A percentile compares a stretch with the other conserved stretches of the same genome.
phyloP scores from a whole-genome alignment of 2,888 invertebrate genomes.

The Panzeria rudis region DNA sequence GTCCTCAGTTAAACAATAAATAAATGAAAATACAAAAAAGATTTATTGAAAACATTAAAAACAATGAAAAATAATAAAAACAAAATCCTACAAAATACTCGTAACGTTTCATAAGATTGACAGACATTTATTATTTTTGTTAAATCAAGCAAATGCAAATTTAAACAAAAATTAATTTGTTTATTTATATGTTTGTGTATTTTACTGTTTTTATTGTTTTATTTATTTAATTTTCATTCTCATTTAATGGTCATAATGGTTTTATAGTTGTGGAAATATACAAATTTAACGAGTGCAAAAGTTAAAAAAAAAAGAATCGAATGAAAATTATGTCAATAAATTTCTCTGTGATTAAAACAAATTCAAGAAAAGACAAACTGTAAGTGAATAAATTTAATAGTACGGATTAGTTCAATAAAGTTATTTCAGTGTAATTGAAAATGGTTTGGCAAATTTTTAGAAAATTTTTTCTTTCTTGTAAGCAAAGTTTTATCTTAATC shows the following conservation, averaged over 20 bases:
- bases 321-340: conserved; percentile 24
- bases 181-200: conserved; percentile 33
- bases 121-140: conserved; percentile 58
- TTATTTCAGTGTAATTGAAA: neutral
- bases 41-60: conserved; percentile 22
- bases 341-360: conserved; percentile 1
- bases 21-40: conserved; percentile 33
- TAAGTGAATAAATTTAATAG: neutral
- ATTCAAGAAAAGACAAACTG: neutral
- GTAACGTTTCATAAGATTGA: conserved; percentile 36
- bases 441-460: neutral
- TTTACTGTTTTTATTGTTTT: conserved; percentile 15
- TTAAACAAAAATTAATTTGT: conserved; percentile 63
- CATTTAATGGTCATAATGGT: conserved; percentile 30
- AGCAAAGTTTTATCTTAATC: neutral
- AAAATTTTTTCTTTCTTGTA: neutral
- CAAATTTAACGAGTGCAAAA: neutral
- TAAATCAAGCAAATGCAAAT: conserved; percentile 58
- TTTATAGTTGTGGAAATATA: conserved; percentile 1
- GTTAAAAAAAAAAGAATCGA: neutral
- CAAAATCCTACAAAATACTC: conserved; percentile 8
- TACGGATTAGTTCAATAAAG: neutral
- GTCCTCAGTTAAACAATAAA: conserved; percentile 53
- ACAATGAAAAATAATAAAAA: conserved; percentile 5
- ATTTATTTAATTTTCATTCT: conserved; percentile 20